Percentiles rank a stretch among this genome's conserved stretches.
phyloP scores from a whole-genome alignment of 2,113 vertebrate species.

The Odontesthes bonariensis region DNA sequence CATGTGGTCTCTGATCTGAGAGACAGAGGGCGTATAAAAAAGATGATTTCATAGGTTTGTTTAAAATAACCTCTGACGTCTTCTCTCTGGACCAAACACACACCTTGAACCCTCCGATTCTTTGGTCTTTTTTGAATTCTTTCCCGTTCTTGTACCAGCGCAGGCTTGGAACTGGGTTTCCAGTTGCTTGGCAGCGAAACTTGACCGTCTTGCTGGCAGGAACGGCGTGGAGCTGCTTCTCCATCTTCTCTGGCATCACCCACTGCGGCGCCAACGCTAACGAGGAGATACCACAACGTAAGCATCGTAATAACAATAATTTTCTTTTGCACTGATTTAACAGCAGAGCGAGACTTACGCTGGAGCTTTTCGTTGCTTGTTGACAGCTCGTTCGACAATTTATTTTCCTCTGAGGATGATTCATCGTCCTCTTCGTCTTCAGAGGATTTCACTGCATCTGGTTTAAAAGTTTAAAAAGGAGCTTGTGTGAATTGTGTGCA shows the following conservation, averaged over 20 bases:
- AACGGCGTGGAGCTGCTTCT: constrained; percentile 90
- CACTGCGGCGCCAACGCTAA: constrained; percentile 87
- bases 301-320: neutral
- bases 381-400: constrained; percentile 69
- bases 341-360: constrained; percentile 58
- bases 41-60: neutral
- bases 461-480: constrained; percentile 31
- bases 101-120: constrained; percentile 94
- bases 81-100: neutral
- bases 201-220: constrained; percentile 90
- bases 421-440: constrained; percentile 94
- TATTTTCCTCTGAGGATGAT: constrained; percentile 92
- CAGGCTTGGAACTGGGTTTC: constrained; percentile 87
- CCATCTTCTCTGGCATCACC: constrained; percentile 92
- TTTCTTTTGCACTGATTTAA: neutral
- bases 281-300: neutral
- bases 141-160: constrained; percentile 93
- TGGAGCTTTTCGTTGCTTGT: constrained; percentile 73
- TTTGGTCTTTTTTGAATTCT: constrained; percentile 90
- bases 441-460: constrained; percentile 87
- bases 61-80: neutral
- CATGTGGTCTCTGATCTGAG: constrained; percentile 89
- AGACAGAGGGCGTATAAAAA: neutral
- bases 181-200: constrained; percentile 89
- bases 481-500: neutral